phyloP scores from a whole-genome alignment of 2,888 invertebrate genomes.

The Andrena marginata region DNA sequence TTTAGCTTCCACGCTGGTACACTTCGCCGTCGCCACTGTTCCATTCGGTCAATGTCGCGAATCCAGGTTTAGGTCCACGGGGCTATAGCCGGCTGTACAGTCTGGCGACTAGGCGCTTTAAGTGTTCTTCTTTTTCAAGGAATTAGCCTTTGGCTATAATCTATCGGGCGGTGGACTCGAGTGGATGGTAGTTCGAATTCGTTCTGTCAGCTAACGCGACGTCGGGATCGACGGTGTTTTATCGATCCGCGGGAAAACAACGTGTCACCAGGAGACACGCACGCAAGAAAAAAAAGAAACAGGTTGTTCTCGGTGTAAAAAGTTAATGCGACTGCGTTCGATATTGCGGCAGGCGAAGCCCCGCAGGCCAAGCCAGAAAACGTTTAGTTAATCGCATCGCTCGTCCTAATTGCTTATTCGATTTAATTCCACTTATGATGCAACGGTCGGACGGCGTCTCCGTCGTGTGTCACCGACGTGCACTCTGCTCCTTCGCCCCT shows the following conservation, averaged over 20 bases:
- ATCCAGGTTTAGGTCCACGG: slow-evolving; percentile 34
- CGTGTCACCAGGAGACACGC: neutral
- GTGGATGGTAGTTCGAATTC: neutral
- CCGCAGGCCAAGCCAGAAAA: slow-evolving; percentile 55
- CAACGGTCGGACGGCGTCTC: slow-evolving; percentile 39
- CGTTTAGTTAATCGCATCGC: slow-evolving; percentile 76
- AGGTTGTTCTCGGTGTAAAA: slow-evolving; percentile 42
- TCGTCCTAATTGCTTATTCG: slow-evolving; percentile 69
- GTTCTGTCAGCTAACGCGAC: neutral
- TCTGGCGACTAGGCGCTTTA: neutral
- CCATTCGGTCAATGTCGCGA: slow-evolving; percentile 44
- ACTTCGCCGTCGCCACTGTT: slow-evolving; percentile 11
- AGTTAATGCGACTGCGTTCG: slow-evolving; percentile 53
- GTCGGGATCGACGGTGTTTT: neutral
- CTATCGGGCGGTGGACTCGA: neutral
- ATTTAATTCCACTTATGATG: slow-evolving; percentile 76
- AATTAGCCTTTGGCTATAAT: neutral
- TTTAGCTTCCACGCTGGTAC: slow-evolving; percentile 36
- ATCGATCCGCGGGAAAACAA: slow-evolving; percentile 32
- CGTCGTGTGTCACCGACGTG: slow-evolving; percentile 2
- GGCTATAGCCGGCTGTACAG: neutral
- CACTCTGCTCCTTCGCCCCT: slow-evolving; percentile 1
- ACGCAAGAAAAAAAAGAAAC: slow-evolving; percentile 29
- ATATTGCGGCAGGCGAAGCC: slow-evolving; percentile 59
- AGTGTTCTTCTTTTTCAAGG: neutral